Evolutionary conservation across 2,113 vertebrate genomes (phyloP), one percentile per base, ranked within the genome.

Genomic region (Panthera uncia): DNA sequence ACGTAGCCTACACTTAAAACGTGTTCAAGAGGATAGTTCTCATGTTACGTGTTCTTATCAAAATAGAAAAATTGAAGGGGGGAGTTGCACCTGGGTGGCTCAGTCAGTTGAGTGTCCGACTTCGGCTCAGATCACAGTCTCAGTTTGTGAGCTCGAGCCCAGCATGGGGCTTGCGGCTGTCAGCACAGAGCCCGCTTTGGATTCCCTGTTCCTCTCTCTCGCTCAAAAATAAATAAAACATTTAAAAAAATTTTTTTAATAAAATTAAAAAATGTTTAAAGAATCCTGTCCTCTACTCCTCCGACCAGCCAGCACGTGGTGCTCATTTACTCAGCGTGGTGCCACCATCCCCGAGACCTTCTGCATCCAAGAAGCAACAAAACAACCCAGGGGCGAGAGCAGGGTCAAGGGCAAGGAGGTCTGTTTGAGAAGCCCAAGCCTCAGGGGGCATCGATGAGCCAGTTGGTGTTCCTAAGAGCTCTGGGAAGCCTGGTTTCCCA

Each of bases 321-420:
- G 7, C 21, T 63, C 41, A 12, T 12, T 82, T 31, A 18, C 41
- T 10, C 25, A 0, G 33, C 6, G 5, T 0, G 13, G 8, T 18
- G 38, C 83, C 5, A 48, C 48, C 8, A 3, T 25, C n/a, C 10
- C 63, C 33, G 33, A 92, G 38, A 12, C 25, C n/a, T 68, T 23
- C 11, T 1, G 69, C 38, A n/a, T 25, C 33, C 3, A 38, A 0
- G 3, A 76, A 80, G 65, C 29, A 13, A 31, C 68, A 21, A 48
- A 73, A 45, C 13, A 52, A 9, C 25, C 4, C 0, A 0, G 29
- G 29, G 29, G 33, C 6, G 41, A 38, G 65, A 0, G 0, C 15
- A 27, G 2, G 48, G 15, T 38, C 23, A 41, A 94, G 33, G 0
- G 9, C 15, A n/a, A 85, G 68, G 18, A 25, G 36, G 57, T 8